Evolutionary conservation across 2,888 invertebrate species (phyloP).

Genomic region (Trichopria drosophilae): DNA sequence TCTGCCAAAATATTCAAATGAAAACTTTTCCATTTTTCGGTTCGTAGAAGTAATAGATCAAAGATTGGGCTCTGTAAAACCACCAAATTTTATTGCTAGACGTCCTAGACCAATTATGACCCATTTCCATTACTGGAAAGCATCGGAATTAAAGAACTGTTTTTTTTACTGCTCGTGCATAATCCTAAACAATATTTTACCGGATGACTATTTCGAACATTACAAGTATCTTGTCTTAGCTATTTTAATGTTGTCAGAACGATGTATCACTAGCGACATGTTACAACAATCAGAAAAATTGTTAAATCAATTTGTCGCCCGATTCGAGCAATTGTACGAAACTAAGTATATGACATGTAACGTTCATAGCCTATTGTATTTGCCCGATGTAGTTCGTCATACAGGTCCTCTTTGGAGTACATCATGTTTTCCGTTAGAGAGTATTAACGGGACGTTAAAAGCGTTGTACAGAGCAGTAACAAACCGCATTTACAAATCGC

Average conservation of each 20-base stretch:
- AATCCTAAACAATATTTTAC: slow-evolving; percentile 14
- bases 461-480: too few relatives aligned
- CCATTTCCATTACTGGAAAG: slow-evolving; percentile 30
- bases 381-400: slow-evolving; percentile 17
- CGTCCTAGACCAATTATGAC: slow-evolving; percentile 20
- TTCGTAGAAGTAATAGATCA: slow-evolving; percentile 1
- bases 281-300: too few relatives aligned
- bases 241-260: slow-evolving; percentile 14
- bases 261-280: slow-evolving; percentile 2
- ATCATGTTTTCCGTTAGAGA: too few relatives aligned
- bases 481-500: too few relatives aligned
- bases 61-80: neutral
- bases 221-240: slow-evolving; percentile 21
- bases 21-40: slow-evolving; percentile 8
- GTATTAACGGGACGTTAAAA: too few relatives aligned
- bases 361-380: slow-evolving; percentile 20
- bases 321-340: too few relatives aligned
- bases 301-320: too few relatives aligned
- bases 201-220: slow-evolving; percentile 14
- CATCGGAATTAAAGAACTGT: slow-evolving; percentile 21
- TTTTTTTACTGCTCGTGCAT: slow-evolving; percentile 25
- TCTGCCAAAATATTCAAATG: neutral
- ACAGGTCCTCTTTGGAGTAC: too few relatives aligned
- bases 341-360: neutral
- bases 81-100: slow-evolving; percentile 8